Evolutionary conservation across 2,888 invertebrate species (phyloP).

Genomic region (Hydraecia micacea): DNA sequence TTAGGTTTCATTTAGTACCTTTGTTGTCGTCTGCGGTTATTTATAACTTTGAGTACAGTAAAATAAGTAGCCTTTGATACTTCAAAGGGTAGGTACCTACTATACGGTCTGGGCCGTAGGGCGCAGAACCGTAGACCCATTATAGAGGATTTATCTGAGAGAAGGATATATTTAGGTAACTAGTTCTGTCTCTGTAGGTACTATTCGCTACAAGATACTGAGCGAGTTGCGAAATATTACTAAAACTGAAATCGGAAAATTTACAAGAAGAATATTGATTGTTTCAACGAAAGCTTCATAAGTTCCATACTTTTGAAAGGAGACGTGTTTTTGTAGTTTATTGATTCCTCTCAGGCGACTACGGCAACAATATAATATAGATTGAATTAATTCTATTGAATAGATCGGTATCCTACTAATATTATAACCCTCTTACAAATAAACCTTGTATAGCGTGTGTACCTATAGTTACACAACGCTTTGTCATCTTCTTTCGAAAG

Average conservation of each 20-base stretch:
- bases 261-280: neutral
- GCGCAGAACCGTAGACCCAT: slow-evolving; percentile 35
- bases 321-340: neutral
- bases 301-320: neutral
- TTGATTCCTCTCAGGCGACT: neutral
- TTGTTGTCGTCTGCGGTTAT: slow-evolving; percentile 59
- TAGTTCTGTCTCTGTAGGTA: slow-evolving; percentile 16
- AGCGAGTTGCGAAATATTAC: slow-evolving; percentile 1
- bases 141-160: slow-evolving; percentile 33
- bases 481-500: too few species aligned
- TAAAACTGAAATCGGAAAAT: neutral
- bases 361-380: too few species aligned
- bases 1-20: slow-evolving; percentile 60
- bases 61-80: slow-evolving; percentile 50
- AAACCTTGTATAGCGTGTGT: too few species aligned
- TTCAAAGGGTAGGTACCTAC: slow-evolving; percentile 59
- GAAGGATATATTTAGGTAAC: slow-evolving; percentile 32
- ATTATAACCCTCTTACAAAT: too few species aligned
- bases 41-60: slow-evolving; percentile 49
- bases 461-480: too few species aligned
- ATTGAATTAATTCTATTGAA: too few species aligned
- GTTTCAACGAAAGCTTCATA: neutral
- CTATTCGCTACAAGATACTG: slow-evolving; percentile 13
- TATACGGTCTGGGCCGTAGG: slow-evolving; percentile 32
- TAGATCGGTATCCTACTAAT: too few species aligned